These are phyloP conservation scores for Macrocentrus cingulum DNA, from an alignment of 1,140 invertebrate genomes.

Conservation along the genomic window DNA sequence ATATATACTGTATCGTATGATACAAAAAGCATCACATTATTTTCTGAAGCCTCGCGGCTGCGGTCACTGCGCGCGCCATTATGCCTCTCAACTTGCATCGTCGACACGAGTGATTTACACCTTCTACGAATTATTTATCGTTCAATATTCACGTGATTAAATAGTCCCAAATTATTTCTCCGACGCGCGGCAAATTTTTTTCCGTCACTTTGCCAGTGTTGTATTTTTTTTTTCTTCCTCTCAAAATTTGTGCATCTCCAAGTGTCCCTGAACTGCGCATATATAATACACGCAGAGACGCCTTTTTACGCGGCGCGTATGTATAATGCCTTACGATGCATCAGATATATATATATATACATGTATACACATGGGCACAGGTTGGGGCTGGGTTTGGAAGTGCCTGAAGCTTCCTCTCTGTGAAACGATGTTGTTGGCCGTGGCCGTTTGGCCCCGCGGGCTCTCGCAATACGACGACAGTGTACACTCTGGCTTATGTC, in stretches of 20 bases:
- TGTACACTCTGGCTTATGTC: not conserved
- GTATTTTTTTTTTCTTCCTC: too few species aligned
- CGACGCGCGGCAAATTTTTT: too few species aligned
- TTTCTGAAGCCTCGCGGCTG: conserved; percentile 41
- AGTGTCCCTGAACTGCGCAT: too few species aligned
- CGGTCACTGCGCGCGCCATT: conserved; percentile 49
- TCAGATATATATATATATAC: too few species aligned
- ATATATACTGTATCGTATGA: conserved; percentile 42
- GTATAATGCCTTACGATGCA: too few species aligned
- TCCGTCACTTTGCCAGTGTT: too few species aligned
- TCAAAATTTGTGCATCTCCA: too few species aligned
- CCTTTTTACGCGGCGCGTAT: too few species aligned
- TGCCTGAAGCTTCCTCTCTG: conserved; percentile 25
- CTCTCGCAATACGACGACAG: conserved; percentile 27
- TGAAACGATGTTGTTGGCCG: conserved; percentile 36
- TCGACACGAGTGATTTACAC: not conserved
- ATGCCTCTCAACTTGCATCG: conserved; percentile 27
- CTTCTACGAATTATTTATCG: too few species aligned
- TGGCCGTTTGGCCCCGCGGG: conserved; percentile 31
- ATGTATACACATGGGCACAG: not conserved
- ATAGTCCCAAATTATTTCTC: too few species aligned
- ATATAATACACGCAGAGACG: too few species aligned
- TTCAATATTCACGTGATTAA: too few species aligned
- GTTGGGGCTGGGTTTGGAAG: conserved; percentile 27
- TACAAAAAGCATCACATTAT: conserved; percentile 57